Percentiles rank a stretch among this genome's conserved stretches.
phyloP scores from a whole-genome alignment of 2,888 invertebrate species.

The Orchesella flavescens region DNA sequence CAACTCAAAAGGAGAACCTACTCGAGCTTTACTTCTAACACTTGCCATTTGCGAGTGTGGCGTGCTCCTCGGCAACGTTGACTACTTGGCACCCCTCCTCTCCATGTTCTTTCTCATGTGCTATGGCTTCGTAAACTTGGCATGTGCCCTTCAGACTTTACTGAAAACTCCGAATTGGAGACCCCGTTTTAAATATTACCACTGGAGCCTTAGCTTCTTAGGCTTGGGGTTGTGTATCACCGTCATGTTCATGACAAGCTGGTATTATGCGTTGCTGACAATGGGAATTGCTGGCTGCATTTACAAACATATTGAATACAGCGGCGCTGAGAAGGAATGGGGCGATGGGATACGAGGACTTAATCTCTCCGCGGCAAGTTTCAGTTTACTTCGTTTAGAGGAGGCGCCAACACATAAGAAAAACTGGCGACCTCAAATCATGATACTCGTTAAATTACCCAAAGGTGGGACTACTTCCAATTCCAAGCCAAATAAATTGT shows the following conservation, averaged over 20 bases:
- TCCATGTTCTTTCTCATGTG: conserved; percentile 77
- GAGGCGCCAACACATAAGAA: conserved; percentile 98
- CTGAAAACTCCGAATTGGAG: conserved; percentile 75
- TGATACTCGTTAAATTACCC: conserved; percentile 91
- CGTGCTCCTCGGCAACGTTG: not conserved
- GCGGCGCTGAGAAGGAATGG: conserved; percentile 97
- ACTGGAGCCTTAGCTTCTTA: conserved; percentile 92
- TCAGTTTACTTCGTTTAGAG: conserved; percentile 93
- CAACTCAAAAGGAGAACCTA: not conserved
- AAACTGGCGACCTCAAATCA: conserved; percentile 98
- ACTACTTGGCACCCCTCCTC: conserved; percentile 76
- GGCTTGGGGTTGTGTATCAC: conserved; percentile 88
- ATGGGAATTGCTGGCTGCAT: conserved; percentile 89
- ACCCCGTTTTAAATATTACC: conserved; percentile 85
- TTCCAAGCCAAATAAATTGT: conserved; percentile 93
- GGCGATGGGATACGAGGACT: conserved; percentile 99
- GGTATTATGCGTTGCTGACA: conserved; percentile 91
- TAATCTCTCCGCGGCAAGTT: conserved; percentile 96
- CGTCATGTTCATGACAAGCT: conserved; percentile 94
- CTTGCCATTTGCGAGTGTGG: not conserved
- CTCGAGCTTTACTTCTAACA: not conserved
- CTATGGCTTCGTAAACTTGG: conserved; percentile 77
- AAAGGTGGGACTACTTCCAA: conserved; percentile 82
- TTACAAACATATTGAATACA: conserved; percentile 88
- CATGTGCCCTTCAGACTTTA: conserved; percentile 76